These are phyloP conservation scores for Lophotis ruficrista DNA, from an alignment of 2,113 vertebrate species.

Conservation along the genomic window DNA sequence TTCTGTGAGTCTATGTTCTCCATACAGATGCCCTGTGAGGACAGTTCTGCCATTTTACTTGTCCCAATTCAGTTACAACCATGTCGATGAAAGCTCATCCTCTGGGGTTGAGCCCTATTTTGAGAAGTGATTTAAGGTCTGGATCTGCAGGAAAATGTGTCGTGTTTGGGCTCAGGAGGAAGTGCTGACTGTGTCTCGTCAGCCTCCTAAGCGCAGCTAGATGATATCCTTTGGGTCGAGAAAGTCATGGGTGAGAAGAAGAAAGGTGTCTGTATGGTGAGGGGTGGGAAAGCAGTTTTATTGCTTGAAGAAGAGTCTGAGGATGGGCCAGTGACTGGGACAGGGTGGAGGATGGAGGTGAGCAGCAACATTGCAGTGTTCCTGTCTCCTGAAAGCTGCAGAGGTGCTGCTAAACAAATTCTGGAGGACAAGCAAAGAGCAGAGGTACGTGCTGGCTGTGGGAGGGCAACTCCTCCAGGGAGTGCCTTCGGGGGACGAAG, in stretches of 20 bases:
- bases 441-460: neutral
- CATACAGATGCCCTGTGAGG: rapidly evolving
- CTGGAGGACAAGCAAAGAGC: neutral
- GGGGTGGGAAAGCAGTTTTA: neutral
- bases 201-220: neutral
- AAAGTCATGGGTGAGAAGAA: neutral
- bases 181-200: neutral
- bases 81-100: neutral
- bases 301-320: neutral
- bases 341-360: neutral
- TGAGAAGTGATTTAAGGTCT: neutral
- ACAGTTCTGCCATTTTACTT: neutral
- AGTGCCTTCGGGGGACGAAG: rapidly evolving
- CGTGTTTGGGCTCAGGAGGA: neutral
- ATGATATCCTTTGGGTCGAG: neutral
- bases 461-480: neutral
- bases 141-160: neutral
- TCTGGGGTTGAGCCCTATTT: neutral
- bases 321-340: neutral
- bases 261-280: neutral
- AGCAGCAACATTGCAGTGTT: rapidly evolving
- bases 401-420: neutral
- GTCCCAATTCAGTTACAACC: neutral
- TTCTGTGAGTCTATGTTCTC: neutral
- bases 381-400: neutral